phyloP scores from a whole-genome alignment of 2,888 invertebrate genomes.

The Dasypogon diadema region DNA sequence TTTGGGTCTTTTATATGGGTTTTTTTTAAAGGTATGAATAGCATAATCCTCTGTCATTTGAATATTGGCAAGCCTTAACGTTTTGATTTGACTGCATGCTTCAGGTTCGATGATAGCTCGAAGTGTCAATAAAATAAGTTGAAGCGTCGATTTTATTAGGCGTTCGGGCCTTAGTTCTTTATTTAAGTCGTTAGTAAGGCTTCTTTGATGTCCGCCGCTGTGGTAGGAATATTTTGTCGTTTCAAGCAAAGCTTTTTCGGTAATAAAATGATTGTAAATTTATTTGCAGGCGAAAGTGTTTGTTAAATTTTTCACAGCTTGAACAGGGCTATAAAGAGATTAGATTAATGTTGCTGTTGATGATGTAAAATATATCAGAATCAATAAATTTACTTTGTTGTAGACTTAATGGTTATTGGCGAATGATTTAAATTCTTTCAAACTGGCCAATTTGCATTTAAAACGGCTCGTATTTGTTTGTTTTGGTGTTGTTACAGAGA shows the following conservation, averaged over 20 bases:
- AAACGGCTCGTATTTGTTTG: not conserved
- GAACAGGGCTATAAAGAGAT: not conserved
- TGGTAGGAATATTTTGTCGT: not conserved
- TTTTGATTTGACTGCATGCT: constrained; percentile 30
- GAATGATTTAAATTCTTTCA: not conserved
- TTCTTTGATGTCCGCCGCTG: not conserved
- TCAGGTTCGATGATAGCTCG: constrained; percentile 13
- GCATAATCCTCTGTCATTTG: constrained; percentile 38
- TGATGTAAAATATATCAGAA: not conserved
- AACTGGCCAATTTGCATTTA: not conserved
- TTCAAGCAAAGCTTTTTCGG: not conserved
- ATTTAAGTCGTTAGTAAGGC: not conserved
- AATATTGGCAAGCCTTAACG: constrained; percentile 30
- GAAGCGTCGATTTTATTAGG: constrained; percentile 34
- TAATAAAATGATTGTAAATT: not conserved
- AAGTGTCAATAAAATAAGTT: constrained; percentile 40
- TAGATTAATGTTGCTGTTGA: not conserved
- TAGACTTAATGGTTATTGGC: not conserved
- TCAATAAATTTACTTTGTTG: not conserved
- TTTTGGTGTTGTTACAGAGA: not conserved
- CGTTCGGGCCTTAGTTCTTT: not conserved
- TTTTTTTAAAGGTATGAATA: constrained; percentile 2
- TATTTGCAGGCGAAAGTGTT: not conserved
- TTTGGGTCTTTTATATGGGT: constrained; percentile 1
- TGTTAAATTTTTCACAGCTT: constrained; percentile 13